Base-by-base conservation (phyloP, 92 coral and sea anemone genomes). In the Heteractis magnifica region DNA sequence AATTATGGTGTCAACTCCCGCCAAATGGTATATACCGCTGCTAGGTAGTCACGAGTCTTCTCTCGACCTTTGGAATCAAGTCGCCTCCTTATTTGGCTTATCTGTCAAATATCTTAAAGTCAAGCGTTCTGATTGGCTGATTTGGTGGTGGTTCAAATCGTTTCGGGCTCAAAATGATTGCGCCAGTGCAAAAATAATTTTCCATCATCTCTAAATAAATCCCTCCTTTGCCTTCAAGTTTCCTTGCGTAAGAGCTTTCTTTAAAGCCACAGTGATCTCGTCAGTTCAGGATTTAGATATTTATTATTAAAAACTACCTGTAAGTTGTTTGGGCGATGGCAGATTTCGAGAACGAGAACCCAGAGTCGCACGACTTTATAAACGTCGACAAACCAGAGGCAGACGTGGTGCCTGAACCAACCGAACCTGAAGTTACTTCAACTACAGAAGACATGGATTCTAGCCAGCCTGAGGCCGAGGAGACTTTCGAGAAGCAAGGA, bases 61-160 rank as follows among this genome's bases (percentile, higher is more conserved):
- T 80, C 56, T 80, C 59, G 84, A 80, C 84, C 84, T 80, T 80
- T 80, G 84, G 84, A 81, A 81, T 81, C 56, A 74, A 58, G 76
- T 13, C 51, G 4, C 3, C 13, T 70, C 84, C 84, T 60, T 81
- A 81, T 81, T 49, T 81, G 84, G 84, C 58, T 4, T 8, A 51
- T 70, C 84, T 81, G 84, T 81, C 84, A 81, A 81, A 81, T n/a
- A 50, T 68, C 65, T n/a, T 26, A 5, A 65, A 70, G 71, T 77
- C 56, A 26, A 8, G 87, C 80, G 34, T 51, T 85, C 21, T 89
- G 90, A 89, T 89, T 89, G 92, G 92, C 11, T 65, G 85, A 49
- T 44, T 13, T 58, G 21, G 56, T 50, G 85, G 87, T 86, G 62
- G 81, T 72, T 86, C 86, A 89, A 85, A 89, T 89, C 88, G n/a